These are phyloP conservation scores for Vannuccia rotundouncinata DNA, from an alignment of 2,888 invertebrate genomes.

Conservation along the genomic window DNA sequence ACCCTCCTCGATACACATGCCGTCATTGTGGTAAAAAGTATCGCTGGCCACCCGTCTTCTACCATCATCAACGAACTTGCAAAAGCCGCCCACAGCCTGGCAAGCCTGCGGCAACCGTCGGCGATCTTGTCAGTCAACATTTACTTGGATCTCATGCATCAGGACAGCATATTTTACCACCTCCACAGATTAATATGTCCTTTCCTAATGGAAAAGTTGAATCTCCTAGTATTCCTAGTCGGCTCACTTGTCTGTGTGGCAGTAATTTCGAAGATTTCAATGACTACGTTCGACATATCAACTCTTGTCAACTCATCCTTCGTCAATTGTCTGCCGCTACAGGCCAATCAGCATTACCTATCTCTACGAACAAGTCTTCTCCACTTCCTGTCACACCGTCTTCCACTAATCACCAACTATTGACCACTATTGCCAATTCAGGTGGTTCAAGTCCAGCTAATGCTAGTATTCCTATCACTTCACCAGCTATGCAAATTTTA, in stretches of 20 bases:
- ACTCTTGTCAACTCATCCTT: not conserved
- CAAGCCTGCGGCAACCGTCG: not conserved
- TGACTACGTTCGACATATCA: not conserved
- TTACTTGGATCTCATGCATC: not conserved
- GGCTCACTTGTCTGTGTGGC: slow-evolving; percentile 27
- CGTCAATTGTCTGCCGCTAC: slow-evolving; percentile 6
- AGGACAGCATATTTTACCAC: not conserved
- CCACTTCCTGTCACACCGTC: slow-evolving; percentile 11
- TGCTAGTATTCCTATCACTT: not conserved
- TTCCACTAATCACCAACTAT: not conserved
- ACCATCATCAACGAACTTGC: slow-evolving; percentile 38
- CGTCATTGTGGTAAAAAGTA: slow-evolving; percentile 33
- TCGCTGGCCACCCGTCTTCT: slow-evolving; percentile 39
- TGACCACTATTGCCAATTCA: not conserved
- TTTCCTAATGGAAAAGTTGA: not conserved
- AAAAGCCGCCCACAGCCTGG: slow-evolving; percentile 29
- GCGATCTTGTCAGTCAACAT: not conserved
- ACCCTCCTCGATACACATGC: slow-evolving; percentile 37
- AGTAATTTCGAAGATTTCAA: not conserved
- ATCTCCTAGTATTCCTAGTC: slow-evolving; percentile 2
- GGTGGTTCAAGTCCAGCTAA: not conserved
- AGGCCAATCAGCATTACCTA: not conserved
- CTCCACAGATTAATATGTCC: slow-evolving; percentile 8
- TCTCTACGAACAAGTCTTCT: not conserved
- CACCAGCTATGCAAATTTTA: slow-evolving; percentile 12